Evolutionary conservation across 2,113 vertebrate species (phyloP), one percentile per base, ranked within the genome.

Genomic region (Vidua macroura): DNA sequence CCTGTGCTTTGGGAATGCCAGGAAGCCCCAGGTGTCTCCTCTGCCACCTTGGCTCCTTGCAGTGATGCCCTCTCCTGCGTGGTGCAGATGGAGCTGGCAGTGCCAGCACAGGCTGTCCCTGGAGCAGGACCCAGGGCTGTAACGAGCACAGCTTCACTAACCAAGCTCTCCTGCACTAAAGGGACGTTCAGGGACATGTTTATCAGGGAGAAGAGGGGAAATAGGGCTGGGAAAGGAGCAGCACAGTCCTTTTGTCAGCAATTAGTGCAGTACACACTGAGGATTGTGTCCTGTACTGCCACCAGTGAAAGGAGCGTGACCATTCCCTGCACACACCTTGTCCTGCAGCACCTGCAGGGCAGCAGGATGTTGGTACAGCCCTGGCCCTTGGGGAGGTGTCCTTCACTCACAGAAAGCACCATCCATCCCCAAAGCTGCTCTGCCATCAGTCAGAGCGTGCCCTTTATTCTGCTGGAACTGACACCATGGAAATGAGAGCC

Each of bases 1-100:
- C 33, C 52, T 75, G 79, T 86, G 86, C 53, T 76, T 33, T 87
- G 84, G 95, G 86, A 81, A 83, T 88, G 78, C 86, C 96, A 94
- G 85, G 91, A 77, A 84, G 69, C 41, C 84, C 88, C 13, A 6
- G 58, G 87, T 64, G 58, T 88, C 76, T 55, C 76, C 85, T 88
- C 27, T 49, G 62, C 83, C 77, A 60, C 90, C 83, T 83, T 85
- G 88, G 72, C 70, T 80, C 58, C 81, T 69, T 39, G 48, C 37
- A 83, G 94, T 23, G 73, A 35, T 93, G 86, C 70, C 86, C 94
- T 55, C 62, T 77, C 7, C 25, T 86, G 67, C 31, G 7, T 25
- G 77, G 58, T 78, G 91, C 66, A 37, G 62, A 43, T 56, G 18
- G 43, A 81, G 78, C 39, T 91, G 88, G 88, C 90, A 64, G 68